Conservation (phyloP, 2,797 vertebrate species). For the Scomberomorus guttatus region DNA sequence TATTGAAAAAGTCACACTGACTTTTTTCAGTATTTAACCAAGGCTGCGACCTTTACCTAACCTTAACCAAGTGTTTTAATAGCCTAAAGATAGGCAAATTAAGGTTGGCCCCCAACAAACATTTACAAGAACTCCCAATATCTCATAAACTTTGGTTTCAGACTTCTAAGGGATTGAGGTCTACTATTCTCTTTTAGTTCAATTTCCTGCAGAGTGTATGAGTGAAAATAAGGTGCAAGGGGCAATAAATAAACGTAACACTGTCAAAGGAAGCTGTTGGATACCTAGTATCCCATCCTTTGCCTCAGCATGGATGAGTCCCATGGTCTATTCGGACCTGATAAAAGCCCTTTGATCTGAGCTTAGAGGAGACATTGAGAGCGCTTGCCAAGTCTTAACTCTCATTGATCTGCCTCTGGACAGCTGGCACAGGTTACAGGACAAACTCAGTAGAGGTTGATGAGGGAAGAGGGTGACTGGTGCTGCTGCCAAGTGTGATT, state of each 20-base stretch:
- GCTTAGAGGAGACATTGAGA: constrained; percentile 70
- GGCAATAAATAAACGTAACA: constrained; percentile 18
- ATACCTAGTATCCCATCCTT: constrained; percentile 32
- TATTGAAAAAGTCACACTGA: neutral
- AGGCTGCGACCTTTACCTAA: neutral
- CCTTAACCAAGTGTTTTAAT: constrained; percentile 14
- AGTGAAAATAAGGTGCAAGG: constrained; percentile 20
- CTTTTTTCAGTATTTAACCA: too few relatives aligned
- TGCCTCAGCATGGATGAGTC: constrained; percentile 39
- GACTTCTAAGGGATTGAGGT: neutral
- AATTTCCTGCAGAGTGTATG: constrained; percentile 28
- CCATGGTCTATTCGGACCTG: constrained; percentile 52
- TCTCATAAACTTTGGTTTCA: constrained; percentile 13
- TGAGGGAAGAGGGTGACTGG: constrained; percentile 59
- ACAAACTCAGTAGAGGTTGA: constrained; percentile 75
- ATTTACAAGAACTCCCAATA: neutral
- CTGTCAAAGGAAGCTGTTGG: constrained; percentile 32
- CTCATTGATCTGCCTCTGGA: constrained; percentile 78
- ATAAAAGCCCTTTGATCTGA: constrained; percentile 73
- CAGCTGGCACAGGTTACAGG: constrained; percentile 80
- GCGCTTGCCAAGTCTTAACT: constrained; percentile 76
- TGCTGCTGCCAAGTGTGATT: constrained; percentile 72
- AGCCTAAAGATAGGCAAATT: constrained; percentile 9
- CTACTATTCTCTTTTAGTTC: neutral
- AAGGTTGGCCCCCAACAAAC: neutral